Percentiles rank a stretch among this genome's conserved stretches.
phyloP scores from a whole-genome alignment of 2,797 vertebrate species.

The Xyrichtys novacula region DNA sequence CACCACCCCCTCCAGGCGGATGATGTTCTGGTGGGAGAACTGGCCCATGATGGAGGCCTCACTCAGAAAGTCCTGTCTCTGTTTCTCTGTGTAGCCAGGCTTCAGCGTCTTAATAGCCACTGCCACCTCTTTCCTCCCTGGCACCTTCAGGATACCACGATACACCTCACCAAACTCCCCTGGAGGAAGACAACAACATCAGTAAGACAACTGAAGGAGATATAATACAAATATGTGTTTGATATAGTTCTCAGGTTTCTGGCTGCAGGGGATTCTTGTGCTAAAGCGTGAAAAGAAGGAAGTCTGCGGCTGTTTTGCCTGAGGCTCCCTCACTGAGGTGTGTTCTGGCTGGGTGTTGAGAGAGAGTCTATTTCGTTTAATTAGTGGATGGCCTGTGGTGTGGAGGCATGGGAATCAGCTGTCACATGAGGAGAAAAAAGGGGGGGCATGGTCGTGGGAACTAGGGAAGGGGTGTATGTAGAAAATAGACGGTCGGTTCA shows the following conservation, averaged over 20 bases:
- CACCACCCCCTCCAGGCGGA: conserved; percentile 94
- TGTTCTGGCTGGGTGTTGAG: conserved; percentile 59
- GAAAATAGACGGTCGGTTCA: conserved; percentile 61
- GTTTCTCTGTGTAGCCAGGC: conserved; percentile 95
- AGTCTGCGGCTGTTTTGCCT: conserved; percentile 62
- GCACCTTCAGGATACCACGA: conserved; percentile 89
- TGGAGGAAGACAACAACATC: conserved; percentile 61
- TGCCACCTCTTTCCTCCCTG: conserved; percentile 88
- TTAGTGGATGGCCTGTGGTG: conserved; percentile 68
- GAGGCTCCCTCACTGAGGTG: conserved; percentile 69
- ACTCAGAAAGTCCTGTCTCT: conserved; percentile 95
- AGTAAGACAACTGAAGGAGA: conserved; percentile 5
- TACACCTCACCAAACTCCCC: conserved; percentile 98
- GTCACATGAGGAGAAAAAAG: conserved; percentile 64
- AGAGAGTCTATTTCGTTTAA: conserved; percentile 51
- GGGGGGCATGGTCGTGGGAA: conserved; percentile 73
- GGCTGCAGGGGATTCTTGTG: conserved; percentile 46
- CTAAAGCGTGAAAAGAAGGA: conserved; percentile 51
- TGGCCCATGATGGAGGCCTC: conserved; percentile 99
- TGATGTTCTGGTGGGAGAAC: conserved; percentile 97
- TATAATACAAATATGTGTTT: conserved; percentile 24
- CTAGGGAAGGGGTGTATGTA: conserved; percentile 44
- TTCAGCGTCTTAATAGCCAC: conserved; percentile 97
- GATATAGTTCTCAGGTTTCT: conserved; percentile 41
- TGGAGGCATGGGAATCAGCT: conserved; percentile 84